These are phyloP conservation scores for Tetheella fluctuosa DNA, from an alignment of 2,888 invertebrate genomes.

Conservation along the genomic window DNA sequence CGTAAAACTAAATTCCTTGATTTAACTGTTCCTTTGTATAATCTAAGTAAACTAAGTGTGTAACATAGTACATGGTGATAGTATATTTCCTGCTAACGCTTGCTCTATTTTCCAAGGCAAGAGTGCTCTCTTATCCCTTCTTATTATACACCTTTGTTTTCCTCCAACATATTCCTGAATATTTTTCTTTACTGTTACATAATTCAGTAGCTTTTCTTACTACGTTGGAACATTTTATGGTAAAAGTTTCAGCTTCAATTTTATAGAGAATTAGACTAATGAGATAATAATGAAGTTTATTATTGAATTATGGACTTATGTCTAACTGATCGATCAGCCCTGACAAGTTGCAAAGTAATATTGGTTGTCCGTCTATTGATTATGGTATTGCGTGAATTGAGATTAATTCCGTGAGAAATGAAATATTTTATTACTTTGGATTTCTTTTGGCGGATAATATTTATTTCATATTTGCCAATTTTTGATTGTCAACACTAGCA, in stretches of 20 bases:
- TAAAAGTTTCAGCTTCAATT: neutral
- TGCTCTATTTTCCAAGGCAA: conserved; percentile 34
- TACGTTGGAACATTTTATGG: conserved; percentile 19
- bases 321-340: no score
- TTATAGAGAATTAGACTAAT: neutral
- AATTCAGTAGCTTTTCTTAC: conserved; percentile 45
- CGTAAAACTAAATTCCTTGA: neutral
- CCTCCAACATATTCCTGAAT: conserved; percentile 42
- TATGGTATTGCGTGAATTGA: no score
- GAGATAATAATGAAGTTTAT: neutral
- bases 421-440: no score
- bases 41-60: neutral
- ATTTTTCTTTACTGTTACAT: conserved; percentile 48
- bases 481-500: conserved; percentile 40
- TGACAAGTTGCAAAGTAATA: no score
- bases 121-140: conserved; percentile 30
- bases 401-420: no score
- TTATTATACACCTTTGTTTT: conserved; percentile 42
- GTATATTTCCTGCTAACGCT: conserved; percentile 13
- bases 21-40: neutral
- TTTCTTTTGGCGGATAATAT: neutral
- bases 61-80: neutral
- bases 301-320: neutral
- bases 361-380: no score
- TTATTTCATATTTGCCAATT: conserved; percentile 34